Conservation (phyloP, 2,888 invertebrate species). For the Euplagia quadripunctaria region DNA sequence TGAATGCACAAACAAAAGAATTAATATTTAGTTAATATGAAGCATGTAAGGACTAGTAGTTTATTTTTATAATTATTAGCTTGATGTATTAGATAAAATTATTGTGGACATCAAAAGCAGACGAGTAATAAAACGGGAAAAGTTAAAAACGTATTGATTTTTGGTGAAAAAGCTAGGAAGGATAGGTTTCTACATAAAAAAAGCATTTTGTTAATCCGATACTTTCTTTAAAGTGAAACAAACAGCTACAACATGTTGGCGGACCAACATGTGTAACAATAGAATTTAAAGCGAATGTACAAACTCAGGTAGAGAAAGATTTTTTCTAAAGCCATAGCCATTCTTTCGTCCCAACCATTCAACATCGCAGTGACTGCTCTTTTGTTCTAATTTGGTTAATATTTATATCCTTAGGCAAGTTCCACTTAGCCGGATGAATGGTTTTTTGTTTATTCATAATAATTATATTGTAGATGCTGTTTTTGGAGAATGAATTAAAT, state of each 20-base stretch:
- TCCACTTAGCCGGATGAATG: conserved; percentile 31
- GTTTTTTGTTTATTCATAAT: conserved; percentile 44
- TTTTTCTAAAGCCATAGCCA: conserved; percentile 58
- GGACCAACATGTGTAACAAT: conserved; percentile 59
- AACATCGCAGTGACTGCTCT: conserved; percentile 55
- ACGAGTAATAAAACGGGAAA: background rate
- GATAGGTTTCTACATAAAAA: background rate
- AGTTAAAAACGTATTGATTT: background rate
- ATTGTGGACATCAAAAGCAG: background rate
- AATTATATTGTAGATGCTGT: conserved; percentile 22
- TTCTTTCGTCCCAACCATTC: conserved; percentile 65
- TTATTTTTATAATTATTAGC: background rate
- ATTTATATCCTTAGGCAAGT: conserved; percentile 35
- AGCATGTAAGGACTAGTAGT: conserved; percentile 13
- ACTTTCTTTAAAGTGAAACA: conserved; percentile 31
- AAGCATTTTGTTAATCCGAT: conserved; percentile 27
- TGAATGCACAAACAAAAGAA: conserved; percentile 28
- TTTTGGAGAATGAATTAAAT: background rate
- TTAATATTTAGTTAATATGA: conserved; percentile 21
- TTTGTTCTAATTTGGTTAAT: conserved; percentile 63
- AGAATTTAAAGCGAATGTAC: conserved; percentile 64
- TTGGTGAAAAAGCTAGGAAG: background rate
- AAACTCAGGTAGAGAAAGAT: conserved; percentile 70
- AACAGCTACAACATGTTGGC: conserved; percentile 24
- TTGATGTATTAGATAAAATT: background rate